Base-by-base conservation (phyloP, 1,140 invertebrate species). In the Microplitis demolitor region DNA sequence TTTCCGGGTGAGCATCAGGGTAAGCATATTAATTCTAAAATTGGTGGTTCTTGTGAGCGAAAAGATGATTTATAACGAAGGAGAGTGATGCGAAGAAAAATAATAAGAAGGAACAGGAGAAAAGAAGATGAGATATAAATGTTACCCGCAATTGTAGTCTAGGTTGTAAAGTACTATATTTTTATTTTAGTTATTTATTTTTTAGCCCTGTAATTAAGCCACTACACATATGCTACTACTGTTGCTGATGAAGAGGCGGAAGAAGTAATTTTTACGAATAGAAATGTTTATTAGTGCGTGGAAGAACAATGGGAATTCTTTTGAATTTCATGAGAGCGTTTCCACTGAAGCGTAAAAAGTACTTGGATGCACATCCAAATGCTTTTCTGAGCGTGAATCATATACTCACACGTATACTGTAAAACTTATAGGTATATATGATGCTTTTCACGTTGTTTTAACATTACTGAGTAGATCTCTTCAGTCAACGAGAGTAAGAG, bases 1-100 rank as follows among this genome's bases (percentile, higher is more conserved):
- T 66, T 58, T 60, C 11, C 31, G 16, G 66, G 16, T 45, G 11
- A 33, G 2, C 13, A 24, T 39, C 35, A 33, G 33, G 51, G 37
- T 45, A 24, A 64, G 45, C 11, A 71, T 71, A 24, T 50, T 64
- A 63, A 71, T 71, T 63, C 35, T 53, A 63, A 54, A 24, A 71
- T 71, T 56, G 50, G 24, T 31, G 16, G n/a, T 24, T 24, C 24
- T 9, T 50, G 13, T 50, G 45, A 50, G 45, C 45, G 45, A 24
- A 54, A 54, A 54, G 16, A 14, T 54, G 53, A 54, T 8, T 14
- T 6, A 11, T 24, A 54, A 54, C 0, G 53, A 14, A 14, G 13
- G 4, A 6, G 4, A n/a, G n/a, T 24, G n/a, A 54, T 54, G 53
- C n/a, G 53, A n/a, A n/a, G 16, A 54, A 13, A 14, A 54, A 54